Base-by-base conservation (phyloP, 23 tunicate species). In the Halocynthia roretzi region DNA sequence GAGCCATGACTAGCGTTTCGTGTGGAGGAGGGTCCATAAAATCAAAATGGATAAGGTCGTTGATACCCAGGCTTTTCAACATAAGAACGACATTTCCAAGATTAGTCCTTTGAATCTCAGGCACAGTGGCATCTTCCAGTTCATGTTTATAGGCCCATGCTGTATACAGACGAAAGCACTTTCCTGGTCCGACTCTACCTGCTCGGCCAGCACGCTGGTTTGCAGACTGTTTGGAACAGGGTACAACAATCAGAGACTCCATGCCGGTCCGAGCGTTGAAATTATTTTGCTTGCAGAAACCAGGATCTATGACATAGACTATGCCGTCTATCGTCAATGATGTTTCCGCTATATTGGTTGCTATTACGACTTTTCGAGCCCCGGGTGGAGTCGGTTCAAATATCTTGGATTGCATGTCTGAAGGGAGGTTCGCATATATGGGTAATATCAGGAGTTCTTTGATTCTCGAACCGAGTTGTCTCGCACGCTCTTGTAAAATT, bases 21-120 rank as follows among this genome's bases (percentile, higher is more conserved):
- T 83, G 90, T 6, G 98, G 98, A 21, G 98, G 98, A 7, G 98
- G 98, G 58, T 93, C 98, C 98, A 93, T 93, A 71, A 87, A 93
- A 77, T 93, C 98, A 63, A 93, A 93, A 80, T 93, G 93, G 20
- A 93, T 83, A 14, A 93, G 76, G 81, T 93, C 98, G 68, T 93
- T 93, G 68, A 93, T 93, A 10, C 98, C 98, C 64, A 93, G 86
- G 75, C 98, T 87, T 71, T 93, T 93, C 73, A 93, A 65, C 81
- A 93, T 40, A n/a, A 93, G 71, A 18, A 93, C 98, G 6, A 93
- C 98, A 70, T 93, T 93, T 9, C 96, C 93, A n/a, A 93, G 81
- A 71, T 93, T 93, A 7, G 98, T 93, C 58, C 98, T 71, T 71
- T 87, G 94, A 11, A 93, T 93, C 57, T 93, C 98, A 19, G 98